phyloP scores from a whole-genome alignment of 2,797 vertebrate species.

The Enteromius radiatus region DNA sequence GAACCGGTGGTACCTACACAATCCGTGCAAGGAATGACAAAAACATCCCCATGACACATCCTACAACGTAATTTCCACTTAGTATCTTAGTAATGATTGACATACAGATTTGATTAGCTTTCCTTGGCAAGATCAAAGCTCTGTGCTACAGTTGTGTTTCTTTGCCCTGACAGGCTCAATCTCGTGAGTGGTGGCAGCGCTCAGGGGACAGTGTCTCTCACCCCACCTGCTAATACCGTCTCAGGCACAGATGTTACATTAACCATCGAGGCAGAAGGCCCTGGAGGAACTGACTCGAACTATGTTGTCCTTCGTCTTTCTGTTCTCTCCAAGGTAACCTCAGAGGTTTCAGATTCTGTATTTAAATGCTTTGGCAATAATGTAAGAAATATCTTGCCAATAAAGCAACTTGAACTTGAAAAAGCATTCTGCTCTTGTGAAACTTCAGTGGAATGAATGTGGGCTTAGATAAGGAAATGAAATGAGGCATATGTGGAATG shows the following conservation, averaged over 20 bases:
- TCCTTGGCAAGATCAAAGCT: not conserved
- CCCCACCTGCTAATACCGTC: constrained; percentile 56
- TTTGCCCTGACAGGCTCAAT: constrained; percentile 19
- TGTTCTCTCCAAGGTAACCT: constrained; percentile 73
- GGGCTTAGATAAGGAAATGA: not conserved
- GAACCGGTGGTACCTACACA: constrained; percentile 60
- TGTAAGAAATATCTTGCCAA: too few species aligned
- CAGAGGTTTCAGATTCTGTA: not conserved
- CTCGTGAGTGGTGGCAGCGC: constrained; percentile 55
- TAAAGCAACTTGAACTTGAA: too few species aligned
- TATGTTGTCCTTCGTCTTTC: constrained; percentile 72
- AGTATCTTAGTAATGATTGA: not conserved
- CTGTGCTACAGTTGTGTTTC: not conserved
- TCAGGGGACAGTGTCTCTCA: constrained; percentile 65
- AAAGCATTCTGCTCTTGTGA: not conserved
- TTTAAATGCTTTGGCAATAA: too few species aligned
- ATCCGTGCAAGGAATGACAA: constrained; percentile 71
- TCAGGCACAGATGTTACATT: constrained; percentile 76
- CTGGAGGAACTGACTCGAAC: constrained; percentile 67
- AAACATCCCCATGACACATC: constrained; percentile 59
- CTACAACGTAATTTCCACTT: constrained; percentile 51
- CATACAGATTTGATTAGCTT: not conserved
- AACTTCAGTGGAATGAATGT: not conserved
- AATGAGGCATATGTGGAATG: not conserved
- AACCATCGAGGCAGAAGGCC: constrained; percentile 69